phyloP scores from a whole-genome alignment of 2,888 invertebrate genomes.

The Cataglyphis albicans region DNA sequence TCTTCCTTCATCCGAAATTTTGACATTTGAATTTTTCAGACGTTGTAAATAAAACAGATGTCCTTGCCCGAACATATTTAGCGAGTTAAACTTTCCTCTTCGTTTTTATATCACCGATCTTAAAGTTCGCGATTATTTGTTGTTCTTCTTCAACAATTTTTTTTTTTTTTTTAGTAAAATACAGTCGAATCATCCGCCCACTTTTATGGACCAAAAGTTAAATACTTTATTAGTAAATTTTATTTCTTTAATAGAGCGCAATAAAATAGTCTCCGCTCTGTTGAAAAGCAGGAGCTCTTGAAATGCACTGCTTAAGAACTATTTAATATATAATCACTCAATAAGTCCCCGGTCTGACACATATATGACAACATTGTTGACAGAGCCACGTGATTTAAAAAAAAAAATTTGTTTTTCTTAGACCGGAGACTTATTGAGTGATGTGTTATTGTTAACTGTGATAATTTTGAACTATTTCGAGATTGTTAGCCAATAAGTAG shows the following conservation, averaged over 20 bases:
- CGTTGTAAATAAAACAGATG: neutral
- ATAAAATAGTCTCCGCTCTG: neutral
- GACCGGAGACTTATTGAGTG: too few relatives aligned
- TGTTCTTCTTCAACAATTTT: slow-evolving; percentile 27
- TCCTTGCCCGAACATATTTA: neutral
- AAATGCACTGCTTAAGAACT: neutral
- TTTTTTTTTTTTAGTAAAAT: neutral
- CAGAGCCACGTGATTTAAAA: too few relatives aligned
- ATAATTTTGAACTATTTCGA: neutral
- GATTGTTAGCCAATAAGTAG: neutral
- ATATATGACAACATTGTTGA: too few relatives aligned
- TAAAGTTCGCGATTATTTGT: neutral
- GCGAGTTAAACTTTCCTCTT: neutral
- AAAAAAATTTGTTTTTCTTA: too few relatives aligned
- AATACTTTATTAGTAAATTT: slow-evolving; percentile 69
- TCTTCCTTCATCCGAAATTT: neutral
- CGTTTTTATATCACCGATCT: slow-evolving; percentile 9
- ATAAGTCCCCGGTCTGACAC: too few relatives aligned
- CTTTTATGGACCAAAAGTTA: slow-evolving; percentile 48
- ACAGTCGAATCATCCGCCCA: neutral
- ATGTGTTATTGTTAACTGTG: too few relatives aligned
- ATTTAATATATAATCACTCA: neutral
- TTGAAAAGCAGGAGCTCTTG: neutral
- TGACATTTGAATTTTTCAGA: neutral
- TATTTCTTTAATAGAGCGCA: slow-evolving; percentile 59